Evolutionary conservation across 2,113 vertebrate species (phyloP), one percentile per base, ranked within the genome.

Genomic region (Dromaius novaehollandiae): DNA sequence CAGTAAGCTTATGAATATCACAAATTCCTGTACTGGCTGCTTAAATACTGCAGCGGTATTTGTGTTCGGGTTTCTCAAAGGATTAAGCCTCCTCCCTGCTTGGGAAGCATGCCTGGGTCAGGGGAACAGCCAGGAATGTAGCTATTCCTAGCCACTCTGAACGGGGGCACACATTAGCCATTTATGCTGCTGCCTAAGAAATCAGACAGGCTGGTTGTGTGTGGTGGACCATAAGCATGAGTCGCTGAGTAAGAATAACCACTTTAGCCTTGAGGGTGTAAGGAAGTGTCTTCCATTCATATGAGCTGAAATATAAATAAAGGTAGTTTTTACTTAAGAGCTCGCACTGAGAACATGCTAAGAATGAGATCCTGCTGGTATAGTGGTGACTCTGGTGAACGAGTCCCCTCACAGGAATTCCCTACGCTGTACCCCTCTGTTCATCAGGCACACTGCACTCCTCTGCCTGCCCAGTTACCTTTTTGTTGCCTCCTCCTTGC

Each of bases 341-440:
- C 22, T 66, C 81, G 46, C 34, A 38, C 22, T 69, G 70, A 76
- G n/a, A 56, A 60, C 2, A n/a, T 2, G 2, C 5, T 66, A 40
- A 28, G 36, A 76, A 16, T 0, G 1, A 82, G 42, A 3, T 85
- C 32, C 28, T 28, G 10, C 8, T n/a, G 34, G 30, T 9, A 24
- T 8, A 53, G 40, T 22, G 9, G 6, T 66, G 60, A 34, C 6
- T 69, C 36, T 34, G 65, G 88, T 40, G 69, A 34, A 42, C 5
- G 6, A 11, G 8, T 9, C 30, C 5, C 8, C 3, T 65, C 16
- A 17, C 0, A 1, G 13, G 30, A 18, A 38, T 26, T 3, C 5
- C 36, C 36, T 73, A 44, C 34, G 40, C 36, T 28, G n/a, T 14
- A 65, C 26, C 24, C 15, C 36, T 36, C 79, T 32, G 17, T 11